phyloP scores from a whole-genome alignment of 2,797 vertebrate genomes.

The Anolis apletophallus region DNA sequence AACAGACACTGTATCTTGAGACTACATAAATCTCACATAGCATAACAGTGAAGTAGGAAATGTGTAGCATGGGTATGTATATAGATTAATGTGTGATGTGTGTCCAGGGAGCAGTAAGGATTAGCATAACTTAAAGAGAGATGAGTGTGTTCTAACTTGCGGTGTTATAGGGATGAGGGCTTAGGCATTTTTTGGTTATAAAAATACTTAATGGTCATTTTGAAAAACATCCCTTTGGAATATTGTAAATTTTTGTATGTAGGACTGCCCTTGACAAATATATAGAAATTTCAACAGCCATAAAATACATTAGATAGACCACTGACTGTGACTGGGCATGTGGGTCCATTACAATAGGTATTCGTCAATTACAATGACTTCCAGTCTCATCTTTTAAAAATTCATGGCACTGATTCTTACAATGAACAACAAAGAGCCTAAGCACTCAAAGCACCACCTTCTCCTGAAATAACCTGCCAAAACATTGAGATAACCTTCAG shows the following conservation, averaged over 20 bases:
- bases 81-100: conserved; percentile 19
- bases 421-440: background rate
- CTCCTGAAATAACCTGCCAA: background rate
- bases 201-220: background rate
- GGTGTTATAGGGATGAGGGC: background rate
- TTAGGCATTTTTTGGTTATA: background rate
- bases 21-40: conserved; percentile 20
- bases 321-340: background rate
- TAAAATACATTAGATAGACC: background rate
- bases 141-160: conserved; percentile 9
- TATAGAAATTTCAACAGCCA: background rate
- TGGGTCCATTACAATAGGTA: background rate
- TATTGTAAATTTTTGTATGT: background rate
- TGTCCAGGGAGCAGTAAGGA: conserved; percentile 9
- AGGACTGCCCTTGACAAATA: background rate
- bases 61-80: background rate
- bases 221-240: background rate
- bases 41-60: conserved; percentile 20
- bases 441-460: background rate
- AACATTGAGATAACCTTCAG: background rate
- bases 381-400: background rate
- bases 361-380: background rate
- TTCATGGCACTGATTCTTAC: background rate
- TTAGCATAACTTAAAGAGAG: conserved; percentile 20
- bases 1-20: background rate